These are phyloP conservation scores for Oryzias woworae DNA, from an alignment of 2,113 vertebrate species.

Conservation along the genomic window DNA sequence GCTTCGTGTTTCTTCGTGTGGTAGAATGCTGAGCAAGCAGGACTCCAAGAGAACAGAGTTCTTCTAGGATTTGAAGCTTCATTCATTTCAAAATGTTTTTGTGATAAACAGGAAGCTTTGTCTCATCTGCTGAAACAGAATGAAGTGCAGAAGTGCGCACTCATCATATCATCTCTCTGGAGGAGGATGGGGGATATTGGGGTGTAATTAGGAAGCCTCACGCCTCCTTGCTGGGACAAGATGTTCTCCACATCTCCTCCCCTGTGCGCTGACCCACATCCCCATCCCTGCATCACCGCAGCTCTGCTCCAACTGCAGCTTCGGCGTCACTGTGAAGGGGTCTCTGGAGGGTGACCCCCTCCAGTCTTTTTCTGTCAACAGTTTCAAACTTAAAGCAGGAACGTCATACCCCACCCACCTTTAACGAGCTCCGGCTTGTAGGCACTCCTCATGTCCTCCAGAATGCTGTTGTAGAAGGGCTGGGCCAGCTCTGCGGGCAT, in stretches of 20 bases:
- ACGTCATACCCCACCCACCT: background rate
- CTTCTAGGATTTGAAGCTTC: no score
- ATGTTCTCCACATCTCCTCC: slow-evolving; percentile 61
- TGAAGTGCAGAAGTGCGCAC: slow-evolving; percentile 35
- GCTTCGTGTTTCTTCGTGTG: no score
- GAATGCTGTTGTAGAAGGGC: slow-evolving; percentile 88
- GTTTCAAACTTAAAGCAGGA: no score
- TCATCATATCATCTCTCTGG: slow-evolving; percentile 58
- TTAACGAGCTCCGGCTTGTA: slow-evolving; percentile 83
- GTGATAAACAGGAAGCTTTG: slow-evolving; percentile 41
- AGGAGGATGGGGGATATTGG: background rate
- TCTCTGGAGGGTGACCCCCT: no score
- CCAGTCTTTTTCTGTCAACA: no score
- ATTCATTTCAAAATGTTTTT: no score
- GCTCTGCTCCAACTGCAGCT: slow-evolving; percentile 10
- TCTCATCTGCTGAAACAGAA: slow-evolving; percentile 40
- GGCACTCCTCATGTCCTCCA: slow-evolving; percentile 86
- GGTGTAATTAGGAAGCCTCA: slow-evolving; percentile 61
- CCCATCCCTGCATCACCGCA: slow-evolving; percentile 14
- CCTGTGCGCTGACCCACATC: slow-evolving; percentile 70
- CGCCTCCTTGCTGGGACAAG: slow-evolving; percentile 48
- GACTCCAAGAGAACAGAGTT: no score
- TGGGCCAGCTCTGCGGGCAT: slow-evolving; percentile 91
- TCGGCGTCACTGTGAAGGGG: background rate
- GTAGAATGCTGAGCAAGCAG: no score